A percentile compares a stretch with the other conserved stretches of the same genome.
Conservation (phyloP, 2,888 invertebrate genomes). For the Hemaris fuciformis region DNA sequence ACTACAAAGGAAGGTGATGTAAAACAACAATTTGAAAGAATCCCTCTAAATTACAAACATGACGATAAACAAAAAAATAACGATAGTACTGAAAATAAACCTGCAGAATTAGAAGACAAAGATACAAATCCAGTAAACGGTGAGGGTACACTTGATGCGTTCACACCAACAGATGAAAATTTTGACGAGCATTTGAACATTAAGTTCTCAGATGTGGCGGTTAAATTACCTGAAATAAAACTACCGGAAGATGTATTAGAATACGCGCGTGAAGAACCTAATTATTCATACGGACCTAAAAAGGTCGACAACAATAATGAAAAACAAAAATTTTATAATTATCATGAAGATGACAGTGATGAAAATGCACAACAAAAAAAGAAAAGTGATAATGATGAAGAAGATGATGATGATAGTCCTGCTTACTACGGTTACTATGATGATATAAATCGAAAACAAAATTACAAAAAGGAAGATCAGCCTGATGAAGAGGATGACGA, state of each 20-base stretch:
- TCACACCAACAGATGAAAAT: constrained; percentile 44
- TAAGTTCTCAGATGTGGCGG: constrained; percentile 65
- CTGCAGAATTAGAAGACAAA: constrained; percentile 24
- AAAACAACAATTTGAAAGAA: constrained; percentile 73
- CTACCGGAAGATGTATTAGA: constrained; percentile 71
- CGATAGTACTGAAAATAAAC: constrained; percentile 18
- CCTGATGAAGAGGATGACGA: constrained; percentile 33
- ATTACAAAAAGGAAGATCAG: constrained; percentile 43
- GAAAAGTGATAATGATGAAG: constrained; percentile 30
- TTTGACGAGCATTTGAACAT: constrained; percentile 67
- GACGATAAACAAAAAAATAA: constrained; percentile 35
- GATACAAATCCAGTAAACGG: constrained; percentile 23
- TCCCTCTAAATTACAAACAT: constrained; percentile 71
- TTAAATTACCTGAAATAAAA: constrained; percentile 73
- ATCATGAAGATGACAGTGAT: constrained; percentile 40
- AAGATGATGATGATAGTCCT: constrained; percentile 32
- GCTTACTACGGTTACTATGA: constrained; percentile 32
- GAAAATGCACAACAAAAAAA: constrained; percentile 29
- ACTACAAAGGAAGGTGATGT: constrained; percentile 43
- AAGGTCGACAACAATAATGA: constrained; percentile 33
- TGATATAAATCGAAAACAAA: constrained; percentile 37
- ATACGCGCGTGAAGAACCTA: constrained; percentile 49
- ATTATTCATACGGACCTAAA: constrained; percentile 36
- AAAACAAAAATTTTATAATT: constrained; percentile 40
- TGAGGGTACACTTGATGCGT: constrained; percentile 48